Percentiles rank a stretch among this genome's conserved stretches.
Conservation (phyloP, 2,113 vertebrate species). For the Vulpes ferrilata region DNA sequence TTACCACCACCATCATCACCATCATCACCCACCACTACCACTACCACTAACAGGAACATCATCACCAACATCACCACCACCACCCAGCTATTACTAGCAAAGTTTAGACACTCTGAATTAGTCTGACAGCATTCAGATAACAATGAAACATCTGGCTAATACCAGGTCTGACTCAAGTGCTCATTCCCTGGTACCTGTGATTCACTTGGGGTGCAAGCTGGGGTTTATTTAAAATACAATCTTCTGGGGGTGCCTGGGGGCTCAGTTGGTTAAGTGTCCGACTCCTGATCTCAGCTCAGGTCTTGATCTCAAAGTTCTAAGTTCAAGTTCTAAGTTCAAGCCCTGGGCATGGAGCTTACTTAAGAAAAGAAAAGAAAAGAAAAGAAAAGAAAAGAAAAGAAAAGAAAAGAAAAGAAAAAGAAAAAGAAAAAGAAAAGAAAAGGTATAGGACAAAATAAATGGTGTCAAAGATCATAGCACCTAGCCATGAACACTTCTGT, state of each 20-base stretch:
- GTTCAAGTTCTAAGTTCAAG: too few relatives aligned
- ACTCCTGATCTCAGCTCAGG: too few relatives aligned
- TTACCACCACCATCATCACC: neutral
- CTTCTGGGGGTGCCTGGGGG: too few relatives aligned
- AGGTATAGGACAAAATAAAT: neutral
- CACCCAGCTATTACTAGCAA: neutral
- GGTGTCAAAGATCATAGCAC: neutral
- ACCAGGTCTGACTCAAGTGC: neutral
- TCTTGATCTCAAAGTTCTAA: too few relatives aligned
- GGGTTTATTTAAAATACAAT: neutral
- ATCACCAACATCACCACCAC: fast-evolving
- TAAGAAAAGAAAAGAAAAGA: too few relatives aligned
- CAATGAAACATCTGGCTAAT: neutral
- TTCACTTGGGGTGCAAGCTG: neutral
- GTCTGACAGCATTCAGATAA: neutral
- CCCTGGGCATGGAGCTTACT: too few relatives aligned
- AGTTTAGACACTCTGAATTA: neutral
- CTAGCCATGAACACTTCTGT: too few relatives aligned
- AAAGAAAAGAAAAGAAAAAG: too few relatives aligned
- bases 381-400: neutral
- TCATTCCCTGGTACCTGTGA: neutral
- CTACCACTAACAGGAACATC: neutral
- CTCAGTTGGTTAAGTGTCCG: too few relatives aligned
- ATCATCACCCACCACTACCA: fast-evolving
- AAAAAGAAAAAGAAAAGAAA: neutral